A percentile compares a stretch with the other conserved stretches of the same genome.
These are phyloP conservation scores for Enteromius trimaculatus DNA, from an alignment of 2,797 vertebrate species.

Conservation along the genomic window DNA sequence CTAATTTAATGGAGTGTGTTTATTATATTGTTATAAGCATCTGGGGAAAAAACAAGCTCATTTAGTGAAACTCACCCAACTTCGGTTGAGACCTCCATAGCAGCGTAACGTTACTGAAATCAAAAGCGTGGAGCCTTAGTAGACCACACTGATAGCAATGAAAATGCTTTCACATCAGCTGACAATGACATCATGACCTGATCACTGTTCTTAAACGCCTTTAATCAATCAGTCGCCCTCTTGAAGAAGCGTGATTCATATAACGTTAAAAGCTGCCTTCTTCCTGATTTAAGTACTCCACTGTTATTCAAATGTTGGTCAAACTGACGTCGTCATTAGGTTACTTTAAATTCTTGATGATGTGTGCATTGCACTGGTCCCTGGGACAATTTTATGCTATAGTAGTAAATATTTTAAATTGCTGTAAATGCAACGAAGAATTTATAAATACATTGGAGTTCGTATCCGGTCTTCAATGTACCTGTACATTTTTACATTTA, in stretches of 20 bases:
- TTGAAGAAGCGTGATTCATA: background rate
- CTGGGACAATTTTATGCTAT: background rate
- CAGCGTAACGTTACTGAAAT: background rate
- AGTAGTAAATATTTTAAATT: background rate
- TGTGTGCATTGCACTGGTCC: background rate
- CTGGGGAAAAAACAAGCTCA: background rate
- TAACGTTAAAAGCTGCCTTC: background rate
- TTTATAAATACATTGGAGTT: background rate
- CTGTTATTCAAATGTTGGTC: background rate
- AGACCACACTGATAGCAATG: background rate
- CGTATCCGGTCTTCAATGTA: background rate
- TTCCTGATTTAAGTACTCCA: background rate
- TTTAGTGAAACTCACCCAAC: conserved; percentile 22
- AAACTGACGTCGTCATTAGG: background rate
- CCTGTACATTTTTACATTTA: background rate
- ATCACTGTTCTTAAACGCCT: background rate
- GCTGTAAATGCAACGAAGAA: background rate
- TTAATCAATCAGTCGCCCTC: background rate
- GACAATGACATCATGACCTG: conserved; percentile 26
- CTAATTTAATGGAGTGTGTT: background rate
- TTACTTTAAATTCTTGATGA: background rate
- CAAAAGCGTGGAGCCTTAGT: background rate
- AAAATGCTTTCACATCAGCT: conserved; percentile 31
- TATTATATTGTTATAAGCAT: background rate
- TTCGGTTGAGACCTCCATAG: background rate